These are phyloP conservation scores for Sebastes minor DNA, from an alignment of 2,797 vertebrate species.

Conservation along the genomic window DNA sequence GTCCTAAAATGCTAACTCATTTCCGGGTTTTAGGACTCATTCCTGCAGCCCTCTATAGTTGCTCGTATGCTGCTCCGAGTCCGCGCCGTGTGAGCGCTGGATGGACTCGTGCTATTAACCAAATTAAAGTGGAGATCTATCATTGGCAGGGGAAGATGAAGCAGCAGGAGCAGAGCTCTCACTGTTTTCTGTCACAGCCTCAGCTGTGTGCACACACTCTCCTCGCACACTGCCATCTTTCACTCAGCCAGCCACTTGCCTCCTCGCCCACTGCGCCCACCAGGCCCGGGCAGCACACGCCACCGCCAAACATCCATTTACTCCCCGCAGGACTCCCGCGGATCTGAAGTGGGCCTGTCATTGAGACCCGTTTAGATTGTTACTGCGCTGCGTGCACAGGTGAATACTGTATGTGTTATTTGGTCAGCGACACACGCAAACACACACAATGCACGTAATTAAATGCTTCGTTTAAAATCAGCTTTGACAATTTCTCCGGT, in stretches of 20 bases:
- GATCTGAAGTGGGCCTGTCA: constrained; percentile 62
- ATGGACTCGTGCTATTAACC: constrained; percentile 62
- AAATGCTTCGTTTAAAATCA: constrained; percentile 81
- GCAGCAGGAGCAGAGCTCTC: constrained; percentile 67
- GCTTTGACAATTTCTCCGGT: constrained; percentile 78
- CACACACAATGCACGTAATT: constrained; percentile 60
- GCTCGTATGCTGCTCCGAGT: neutral
- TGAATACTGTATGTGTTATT: constrained; percentile 35
- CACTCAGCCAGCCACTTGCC: constrained; percentile 73
- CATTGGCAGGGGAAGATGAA: constrained; percentile 63
- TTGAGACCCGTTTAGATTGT: constrained; percentile 56
- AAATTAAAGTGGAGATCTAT: constrained; percentile 71
- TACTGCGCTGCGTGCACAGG: constrained; percentile 7
- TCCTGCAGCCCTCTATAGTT: neutral
- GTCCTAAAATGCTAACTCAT: no score
- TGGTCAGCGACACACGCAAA: constrained; percentile 11
- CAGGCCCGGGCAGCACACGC: constrained; percentile 63
- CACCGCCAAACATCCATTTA: constrained; percentile 76
- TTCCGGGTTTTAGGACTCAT: no score
- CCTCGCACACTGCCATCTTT: constrained; percentile 75
- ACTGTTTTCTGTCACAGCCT: constrained; percentile 79
- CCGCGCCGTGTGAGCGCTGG: constrained; percentile 20
- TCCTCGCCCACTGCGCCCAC: constrained; percentile 73
- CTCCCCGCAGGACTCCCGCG: constrained; percentile 58
- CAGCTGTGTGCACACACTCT: constrained; percentile 71